Evolutionary conservation across 2,888 invertebrate species (phyloP), one percentile per base, ranked within the genome.

Genomic region (Mactromeris polynyma): DNA sequence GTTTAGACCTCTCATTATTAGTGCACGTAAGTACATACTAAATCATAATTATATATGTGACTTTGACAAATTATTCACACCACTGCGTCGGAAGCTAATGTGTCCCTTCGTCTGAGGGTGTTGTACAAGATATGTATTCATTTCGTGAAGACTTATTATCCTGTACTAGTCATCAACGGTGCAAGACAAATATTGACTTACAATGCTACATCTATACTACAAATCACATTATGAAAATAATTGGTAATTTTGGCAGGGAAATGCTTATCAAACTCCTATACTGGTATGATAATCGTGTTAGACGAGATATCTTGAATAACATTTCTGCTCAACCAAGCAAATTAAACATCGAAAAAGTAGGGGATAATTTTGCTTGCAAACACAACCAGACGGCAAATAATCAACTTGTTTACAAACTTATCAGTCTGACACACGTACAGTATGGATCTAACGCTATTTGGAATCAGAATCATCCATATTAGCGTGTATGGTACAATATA

Each of bases 341-440:
- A 64, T 26, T 64, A 64, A 46, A 64, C n/a, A 26, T 64, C 26
- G 26, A 26, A 64, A n/a, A 2, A 51, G 9, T 11, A 26, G 26
- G 26, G 4, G 26, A 26, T 26, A 64, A 26, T 26, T 14, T 21
- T 21, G 26, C 58, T 21, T 11, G 58, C 26, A 64, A 64, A 26
- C 26, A 26, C 26, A 17, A 14, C 46, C 46, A 64, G 58, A 64
- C 58, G 9, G n/a, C 26, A 26, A 64, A 64, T 64, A 26, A 26
- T 26, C 26, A 26, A 26, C 46, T 46, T 46, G 17, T 46, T 46
- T 46, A 46, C 46, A 64, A 64, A 26, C 58, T 73, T 87, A 89
- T n/a, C n/a, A n/a, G n/a, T n/a, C n/a, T n/a, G n/a, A n/a, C n/a
- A n/a, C n/a, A n/a, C n/a, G n/a, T n/a, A n/a, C n/a, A n/a, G n/a